phyloP scores from a whole-genome alignment of 2,113 vertebrate species.

The Rissa tridactyla region DNA sequence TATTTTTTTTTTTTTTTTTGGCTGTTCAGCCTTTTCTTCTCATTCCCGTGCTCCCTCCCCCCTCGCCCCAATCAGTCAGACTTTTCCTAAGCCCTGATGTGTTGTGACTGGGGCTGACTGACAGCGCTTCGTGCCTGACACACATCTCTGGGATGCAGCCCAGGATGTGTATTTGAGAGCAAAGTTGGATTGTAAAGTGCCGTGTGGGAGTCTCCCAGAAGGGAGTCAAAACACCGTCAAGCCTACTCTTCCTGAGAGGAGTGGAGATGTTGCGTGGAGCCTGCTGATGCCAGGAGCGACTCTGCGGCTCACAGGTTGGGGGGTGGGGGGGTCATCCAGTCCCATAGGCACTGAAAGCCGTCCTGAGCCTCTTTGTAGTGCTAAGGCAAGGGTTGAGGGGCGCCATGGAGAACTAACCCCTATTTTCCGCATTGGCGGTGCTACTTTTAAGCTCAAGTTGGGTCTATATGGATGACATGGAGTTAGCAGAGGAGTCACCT shows the following conservation, averaged over 20 bases:
- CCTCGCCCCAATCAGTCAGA: background rate
- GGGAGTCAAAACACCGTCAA: constrained; percentile 68
- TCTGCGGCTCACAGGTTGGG: background rate
- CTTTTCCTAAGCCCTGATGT: constrained; percentile 56
- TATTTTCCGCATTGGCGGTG: background rate
- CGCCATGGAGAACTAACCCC: background rate
- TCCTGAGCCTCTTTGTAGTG: background rate
- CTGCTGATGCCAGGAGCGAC: background rate
- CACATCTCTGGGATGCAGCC: constrained; percentile 55
- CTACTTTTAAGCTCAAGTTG: background rate
- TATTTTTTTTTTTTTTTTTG: background rate
- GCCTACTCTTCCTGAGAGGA: constrained; percentile 10
- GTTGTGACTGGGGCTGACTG: constrained; percentile 73
- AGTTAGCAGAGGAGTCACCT: background rate
- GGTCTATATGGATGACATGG: background rate
- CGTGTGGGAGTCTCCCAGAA: constrained; percentile 59
- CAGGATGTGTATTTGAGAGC: constrained; percentile 57
- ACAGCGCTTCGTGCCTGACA: constrained; percentile 59
- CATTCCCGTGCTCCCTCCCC: background rate
- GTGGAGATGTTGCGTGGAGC: background rate
- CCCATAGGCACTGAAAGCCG: background rate
- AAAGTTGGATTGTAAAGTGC: constrained; percentile 57
- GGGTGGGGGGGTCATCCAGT: background rate
- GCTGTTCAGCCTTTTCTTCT: constrained; percentile 15
- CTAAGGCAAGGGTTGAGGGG: background rate